Conservation (phyloP, 2,113 vertebrate genomes). For the Procavia capensis region DNA sequence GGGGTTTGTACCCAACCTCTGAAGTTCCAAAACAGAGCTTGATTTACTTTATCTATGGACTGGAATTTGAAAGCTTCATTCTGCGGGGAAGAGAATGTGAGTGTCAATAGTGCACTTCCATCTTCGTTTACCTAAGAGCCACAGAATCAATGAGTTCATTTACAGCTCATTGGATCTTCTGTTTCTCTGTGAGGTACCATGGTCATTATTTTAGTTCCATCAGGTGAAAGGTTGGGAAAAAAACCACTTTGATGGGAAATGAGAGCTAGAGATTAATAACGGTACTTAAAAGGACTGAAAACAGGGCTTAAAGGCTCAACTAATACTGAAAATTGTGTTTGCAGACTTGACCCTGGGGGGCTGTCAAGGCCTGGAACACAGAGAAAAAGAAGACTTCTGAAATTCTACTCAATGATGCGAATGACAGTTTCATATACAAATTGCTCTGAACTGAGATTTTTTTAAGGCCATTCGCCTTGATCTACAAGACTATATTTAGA, state of each 20-base stretch:
- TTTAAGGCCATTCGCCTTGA: neutral
- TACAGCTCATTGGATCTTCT: neutral
- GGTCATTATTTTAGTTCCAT: neutral
- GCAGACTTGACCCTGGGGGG: neutral
- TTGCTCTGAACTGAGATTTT: neutral
- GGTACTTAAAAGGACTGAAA: neutral
- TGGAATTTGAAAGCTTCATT: neutral
- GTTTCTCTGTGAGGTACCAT: neutral
- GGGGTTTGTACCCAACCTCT: fast-evolving
- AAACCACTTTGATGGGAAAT: neutral
- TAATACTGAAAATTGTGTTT: neutral
- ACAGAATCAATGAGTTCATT: neutral
- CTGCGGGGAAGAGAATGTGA: neutral
- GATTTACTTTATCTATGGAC: neutral
- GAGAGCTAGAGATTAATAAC: neutral
- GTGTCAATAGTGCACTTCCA: fast-evolving
- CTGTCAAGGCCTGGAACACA: neutral
- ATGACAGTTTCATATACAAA: too few relatives aligned
- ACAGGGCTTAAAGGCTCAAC: too few relatives aligned
- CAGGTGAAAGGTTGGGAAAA: neutral
- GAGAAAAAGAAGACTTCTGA: neutral
- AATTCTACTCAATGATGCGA: neutral
- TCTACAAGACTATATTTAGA: neutral
- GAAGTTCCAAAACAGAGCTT: neutral
- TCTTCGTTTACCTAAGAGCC: neutral